A percentile compares a stretch with the other conserved stretches of the same genome.
phyloP scores from a whole-genome alignment of 2,113 vertebrate species.

The Phainopepla nitens region DNA sequence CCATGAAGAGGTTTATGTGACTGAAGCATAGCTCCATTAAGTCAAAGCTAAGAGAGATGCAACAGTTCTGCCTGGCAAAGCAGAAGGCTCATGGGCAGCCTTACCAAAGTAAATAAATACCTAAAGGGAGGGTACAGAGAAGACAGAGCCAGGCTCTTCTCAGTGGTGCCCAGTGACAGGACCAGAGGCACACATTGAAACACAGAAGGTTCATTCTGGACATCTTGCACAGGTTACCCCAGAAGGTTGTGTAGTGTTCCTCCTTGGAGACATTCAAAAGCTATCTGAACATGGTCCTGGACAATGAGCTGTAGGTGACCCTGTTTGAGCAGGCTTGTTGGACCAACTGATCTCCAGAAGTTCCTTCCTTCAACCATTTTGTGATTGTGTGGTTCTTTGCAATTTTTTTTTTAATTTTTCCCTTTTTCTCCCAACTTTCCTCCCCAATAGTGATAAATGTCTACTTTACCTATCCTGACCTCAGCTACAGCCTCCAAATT shows the following conservation, averaged over 20 bases:
- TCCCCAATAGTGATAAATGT: neutral
- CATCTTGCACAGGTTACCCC: neutral
- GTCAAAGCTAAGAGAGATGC: neutral
- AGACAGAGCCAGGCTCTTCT: rapidly evolving
- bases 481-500: neutral
- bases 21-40: neutral
- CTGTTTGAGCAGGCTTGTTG: neutral
- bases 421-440: neutral
- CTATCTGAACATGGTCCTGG: neutral
- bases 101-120: neutral
- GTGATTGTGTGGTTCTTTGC: neutral
- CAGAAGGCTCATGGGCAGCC: neutral
- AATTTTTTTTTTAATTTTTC: neutral
- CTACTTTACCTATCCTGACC: neutral
- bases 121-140: neutral
- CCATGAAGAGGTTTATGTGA: neutral
- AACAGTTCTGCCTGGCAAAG: neutral
- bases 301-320: neutral
- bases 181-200: neutral
- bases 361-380: neutral
- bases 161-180: neutral
- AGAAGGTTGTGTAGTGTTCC: neutral
- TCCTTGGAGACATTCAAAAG: neutral
- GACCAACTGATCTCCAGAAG: neutral
- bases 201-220: neutral